A percentile compares a stretch with the other conserved stretches of the same genome.
These are phyloP conservation scores for Gephyroberyx darwinii DNA, from an alignment of 2,797 vertebrate genomes.

Conservation along the genomic window DNA sequence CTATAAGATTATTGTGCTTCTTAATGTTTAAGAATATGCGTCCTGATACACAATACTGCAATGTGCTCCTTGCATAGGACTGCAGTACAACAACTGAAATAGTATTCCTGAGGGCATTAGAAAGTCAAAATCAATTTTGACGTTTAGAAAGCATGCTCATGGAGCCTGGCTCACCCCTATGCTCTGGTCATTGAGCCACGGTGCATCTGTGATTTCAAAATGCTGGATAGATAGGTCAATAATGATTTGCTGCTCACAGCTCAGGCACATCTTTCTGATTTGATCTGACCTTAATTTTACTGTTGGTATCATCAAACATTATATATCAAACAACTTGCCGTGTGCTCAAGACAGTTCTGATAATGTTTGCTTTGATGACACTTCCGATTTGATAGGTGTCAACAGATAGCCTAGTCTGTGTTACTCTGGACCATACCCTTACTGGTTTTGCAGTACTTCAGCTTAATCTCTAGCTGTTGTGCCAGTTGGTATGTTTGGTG, in stretches of 20 bases:
- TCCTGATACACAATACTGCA: constrained; percentile 6
- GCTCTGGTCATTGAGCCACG: background rate
- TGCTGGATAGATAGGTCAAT: background rate
- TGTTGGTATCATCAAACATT: background rate
- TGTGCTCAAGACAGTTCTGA: background rate
- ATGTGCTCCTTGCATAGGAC: background rate
- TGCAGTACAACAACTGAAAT: background rate
- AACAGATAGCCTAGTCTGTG: background rate
- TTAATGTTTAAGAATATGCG: background rate
- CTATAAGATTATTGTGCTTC: constrained; percentile 13
- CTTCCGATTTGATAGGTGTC: background rate
- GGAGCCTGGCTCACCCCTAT: background rate
- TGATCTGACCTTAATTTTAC: background rate
- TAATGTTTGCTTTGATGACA: constrained; percentile 7
- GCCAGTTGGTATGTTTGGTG: background rate
- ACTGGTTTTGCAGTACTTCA: background rate
- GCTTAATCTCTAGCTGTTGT: background rate
- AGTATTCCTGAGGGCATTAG: background rate
- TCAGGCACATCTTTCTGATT: background rate
- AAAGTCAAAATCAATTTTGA: background rate
- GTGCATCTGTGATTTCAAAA: background rate
- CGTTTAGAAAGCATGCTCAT: background rate
- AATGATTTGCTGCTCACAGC: background rate
- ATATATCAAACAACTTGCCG: background rate
- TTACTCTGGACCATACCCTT: background rate